phyloP scores from a whole-genome alignment of 1,140 invertebrate species.

The Heliconius eleuchia region DNA sequence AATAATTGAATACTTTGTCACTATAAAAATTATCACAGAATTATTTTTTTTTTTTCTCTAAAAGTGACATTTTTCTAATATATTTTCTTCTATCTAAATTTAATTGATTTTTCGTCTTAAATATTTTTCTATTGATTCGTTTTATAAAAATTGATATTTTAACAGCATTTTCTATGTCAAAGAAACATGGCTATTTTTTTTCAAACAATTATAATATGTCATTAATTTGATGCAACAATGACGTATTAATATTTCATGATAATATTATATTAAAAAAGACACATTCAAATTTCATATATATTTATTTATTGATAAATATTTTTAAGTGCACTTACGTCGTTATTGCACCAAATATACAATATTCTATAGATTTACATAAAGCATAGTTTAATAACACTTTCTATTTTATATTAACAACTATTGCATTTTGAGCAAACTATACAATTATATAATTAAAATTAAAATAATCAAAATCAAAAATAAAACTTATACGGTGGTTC shows the following conservation, averaged over 20 bases:
- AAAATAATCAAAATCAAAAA: neutral
- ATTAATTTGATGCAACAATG: too few species aligned
- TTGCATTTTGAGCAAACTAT: conserved; percentile 15
- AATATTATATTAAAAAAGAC: too few species aligned
- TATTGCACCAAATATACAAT: too few species aligned
- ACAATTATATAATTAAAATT: conserved; percentile 9
- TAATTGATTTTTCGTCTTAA: neutral
- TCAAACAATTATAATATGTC: too few species aligned
- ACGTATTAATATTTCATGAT: too few species aligned
- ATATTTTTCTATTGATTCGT: conserved; percentile 7
- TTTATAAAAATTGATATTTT: neutral
- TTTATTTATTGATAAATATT: too few species aligned
- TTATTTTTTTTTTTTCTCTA: conserved; percentile 26
- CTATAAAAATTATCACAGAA: conserved; percentile 60
- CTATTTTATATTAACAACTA: conserved; percentile 1
- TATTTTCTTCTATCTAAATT: conserved; percentile 33
- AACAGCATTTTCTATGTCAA: neutral
- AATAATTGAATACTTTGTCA: conserved; percentile 20
- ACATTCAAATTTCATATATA: too few species aligned
- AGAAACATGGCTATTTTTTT: neutral
- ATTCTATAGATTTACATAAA: too few species aligned
- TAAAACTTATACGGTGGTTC: conserved; percentile 20
- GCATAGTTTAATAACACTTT: neutral
- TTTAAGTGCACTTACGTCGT: too few species aligned
- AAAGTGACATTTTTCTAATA: conserved; percentile 32